Base-by-base conservation (phyloP, 2,888 invertebrate species). In the Lingula anatina region DNA sequence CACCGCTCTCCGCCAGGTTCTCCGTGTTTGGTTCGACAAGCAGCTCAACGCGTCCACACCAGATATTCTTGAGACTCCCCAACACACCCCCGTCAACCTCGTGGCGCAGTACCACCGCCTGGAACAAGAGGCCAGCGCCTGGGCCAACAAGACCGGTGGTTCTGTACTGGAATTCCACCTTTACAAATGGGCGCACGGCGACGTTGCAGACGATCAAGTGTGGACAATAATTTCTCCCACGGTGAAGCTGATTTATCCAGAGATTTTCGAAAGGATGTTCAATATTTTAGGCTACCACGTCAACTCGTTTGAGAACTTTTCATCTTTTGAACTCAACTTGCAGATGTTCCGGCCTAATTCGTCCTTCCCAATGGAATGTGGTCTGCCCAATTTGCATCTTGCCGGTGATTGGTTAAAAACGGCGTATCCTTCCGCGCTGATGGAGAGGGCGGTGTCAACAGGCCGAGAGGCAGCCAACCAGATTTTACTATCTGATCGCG, bases 131-230 rank as follows among this genome's bases (percentile, higher is more conserved):
- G 48, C 39, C 45, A 44, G 36, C 15, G 25, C 9, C 3, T 51
- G 51, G 51, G 47, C 51, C 25, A 35, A 24, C 5, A 35, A 39
- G 28, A 51, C 48, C 5, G 48, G 48, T 15, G 51, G 51, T 35
- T 51, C 51, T 21, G 48, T 51, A n/a, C 44, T 51, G 1, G 51
- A 51, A 42, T 51, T 48, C 42, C 51, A 51, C 35, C 40, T 48
- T 18, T 48, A 51, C 24, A 44, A 40, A 27, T 51, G 51, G 51
- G 27, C 39, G 18, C 37, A 40, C 37, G 15, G 38, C 9, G 48
- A 51, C 40, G 28, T 45, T 21, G 31, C 20, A 12, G 51, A 48
- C 28, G 27, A 23, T 24, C 25, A 51, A 44, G 48, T 51, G 3
- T 48, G 48, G 48, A 1, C 12, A 20, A 27, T 35, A 12, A 51